These are phyloP conservation scores for Plectropomus leopardus DNA, from an alignment of 2,113 vertebrate genomes.

Conservation along the genomic window DNA sequence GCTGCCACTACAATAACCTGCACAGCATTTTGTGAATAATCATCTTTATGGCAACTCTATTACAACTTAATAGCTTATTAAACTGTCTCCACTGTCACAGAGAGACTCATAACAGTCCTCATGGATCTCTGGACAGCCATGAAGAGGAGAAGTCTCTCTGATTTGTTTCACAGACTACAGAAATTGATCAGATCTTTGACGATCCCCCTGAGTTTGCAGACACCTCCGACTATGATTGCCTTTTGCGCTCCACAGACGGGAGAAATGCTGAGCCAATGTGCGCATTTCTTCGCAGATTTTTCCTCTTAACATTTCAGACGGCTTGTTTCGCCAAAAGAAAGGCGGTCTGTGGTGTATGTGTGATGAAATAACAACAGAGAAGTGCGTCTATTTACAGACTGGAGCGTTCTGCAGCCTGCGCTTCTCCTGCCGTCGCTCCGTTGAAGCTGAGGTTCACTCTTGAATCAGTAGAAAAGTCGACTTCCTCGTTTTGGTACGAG, in stretches of 20 bases:
- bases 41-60: constrained; percentile 64
- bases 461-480: constrained; percentile 18
- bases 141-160: constrained; percentile 38
- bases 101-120: constrained; percentile 31
- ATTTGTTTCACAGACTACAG: constrained; percentile 36
- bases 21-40: constrained; percentile 56
- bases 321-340: neutral
- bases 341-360: neutral
- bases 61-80: constrained; percentile 57
- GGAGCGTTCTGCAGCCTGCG: too few relatives aligned
- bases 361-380: constrained; percentile 15
- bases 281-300: neutral
- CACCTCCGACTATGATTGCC: constrained; percentile 3
- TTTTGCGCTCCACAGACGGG: neutral
- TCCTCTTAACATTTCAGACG: neutral
- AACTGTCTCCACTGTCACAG: constrained; percentile 47
- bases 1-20: constrained; percentile 52
- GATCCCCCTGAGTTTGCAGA: constrained; percentile 29
- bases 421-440: neutral
- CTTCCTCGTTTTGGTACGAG: constrained; percentile 62
- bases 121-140: constrained; percentile 51
- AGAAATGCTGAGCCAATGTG: neutral
- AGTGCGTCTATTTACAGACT: constrained; percentile 18
- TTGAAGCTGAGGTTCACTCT: neutral
- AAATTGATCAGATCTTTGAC: constrained; percentile 51